A percentile compares a stretch with the other conserved stretches of the same genome.
Conservation (phyloP, 2,888 invertebrate species). For the Andrena flavipes region DNA sequence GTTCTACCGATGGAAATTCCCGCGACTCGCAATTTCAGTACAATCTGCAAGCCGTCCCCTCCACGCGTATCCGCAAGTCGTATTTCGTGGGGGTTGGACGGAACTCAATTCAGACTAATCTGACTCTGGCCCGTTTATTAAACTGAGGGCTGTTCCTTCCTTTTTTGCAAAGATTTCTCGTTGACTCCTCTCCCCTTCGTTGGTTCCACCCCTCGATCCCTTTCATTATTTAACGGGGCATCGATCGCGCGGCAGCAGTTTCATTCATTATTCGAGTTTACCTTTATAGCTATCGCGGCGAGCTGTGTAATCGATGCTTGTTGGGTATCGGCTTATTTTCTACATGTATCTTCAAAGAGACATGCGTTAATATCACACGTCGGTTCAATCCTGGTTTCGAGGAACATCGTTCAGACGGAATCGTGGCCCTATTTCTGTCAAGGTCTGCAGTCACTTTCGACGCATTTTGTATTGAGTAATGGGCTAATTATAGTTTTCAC, state of each 20-base stretch:
- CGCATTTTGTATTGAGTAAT: constrained; percentile 78
- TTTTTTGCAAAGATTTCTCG: not conserved
- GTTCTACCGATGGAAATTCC: constrained; percentile 74
- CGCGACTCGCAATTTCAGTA: constrained; percentile 75
- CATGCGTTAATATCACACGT: not conserved
- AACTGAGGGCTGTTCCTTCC: constrained; percentile 66
- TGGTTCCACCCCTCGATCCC: not conserved
- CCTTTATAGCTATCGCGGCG: no score
- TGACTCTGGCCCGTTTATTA: constrained; percentile 70
- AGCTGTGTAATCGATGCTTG: no score
- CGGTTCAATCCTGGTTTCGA: constrained; percentile 23
- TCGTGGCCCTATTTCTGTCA: constrained; percentile 71
- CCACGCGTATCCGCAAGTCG: constrained; percentile 32
- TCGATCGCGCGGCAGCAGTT: no score
- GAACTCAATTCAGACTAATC: constrained; percentile 79
- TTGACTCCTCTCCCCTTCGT: not conserved
- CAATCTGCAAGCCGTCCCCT: constrained; percentile 73
- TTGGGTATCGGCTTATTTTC: no score
- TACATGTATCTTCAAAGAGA: no score
- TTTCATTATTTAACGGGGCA: constrained; percentile 9
- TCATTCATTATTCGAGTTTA: no score
- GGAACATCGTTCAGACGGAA: constrained; percentile 41
- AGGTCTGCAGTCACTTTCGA: constrained; percentile 76
- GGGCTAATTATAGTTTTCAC: constrained; percentile 76
- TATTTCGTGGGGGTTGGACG: constrained; percentile 40